These are phyloP conservation scores for Hyla sarda DNA, from an alignment of 2,113 vertebrate species.

Conservation along the genomic window DNA sequence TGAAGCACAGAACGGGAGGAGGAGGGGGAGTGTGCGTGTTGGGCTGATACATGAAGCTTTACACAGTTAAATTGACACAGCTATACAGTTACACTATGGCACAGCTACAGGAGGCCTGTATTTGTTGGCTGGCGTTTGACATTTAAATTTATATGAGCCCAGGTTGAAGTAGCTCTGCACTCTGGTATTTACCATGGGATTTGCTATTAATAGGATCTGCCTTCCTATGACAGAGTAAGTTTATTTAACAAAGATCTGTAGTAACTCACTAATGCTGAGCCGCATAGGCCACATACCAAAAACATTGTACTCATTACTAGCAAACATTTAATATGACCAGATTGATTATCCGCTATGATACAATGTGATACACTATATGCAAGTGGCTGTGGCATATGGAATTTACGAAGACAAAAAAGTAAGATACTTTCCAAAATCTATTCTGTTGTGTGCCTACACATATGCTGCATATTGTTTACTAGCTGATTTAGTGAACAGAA, in stretches of 20 bases:
- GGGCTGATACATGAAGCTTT: constrained; percentile 10
- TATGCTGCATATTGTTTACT: no score
- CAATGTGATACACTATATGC: neutral
- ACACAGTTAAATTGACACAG: constrained; percentile 47
- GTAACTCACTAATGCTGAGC: constrained; percentile 28
- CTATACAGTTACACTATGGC: constrained; percentile 39
- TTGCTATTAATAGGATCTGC: constrained; percentile 38
- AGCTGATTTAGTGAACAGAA: no score
- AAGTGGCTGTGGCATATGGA: neutral
- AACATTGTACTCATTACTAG: constrained; percentile 7
- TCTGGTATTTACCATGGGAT: constrained; percentile 38
- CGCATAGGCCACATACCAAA: constrained; percentile 30
- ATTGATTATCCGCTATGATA: neutral
- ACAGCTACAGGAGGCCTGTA: constrained; percentile 2
- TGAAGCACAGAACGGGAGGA: neutral
- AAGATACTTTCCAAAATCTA: no score
- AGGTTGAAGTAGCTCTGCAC: constrained; percentile 19
- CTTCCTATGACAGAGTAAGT: constrained; percentile 25
- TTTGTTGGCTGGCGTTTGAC: constrained; percentile 35
- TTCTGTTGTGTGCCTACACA: no score
- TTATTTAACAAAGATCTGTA: constrained; percentile 54
- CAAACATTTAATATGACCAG: neutral
- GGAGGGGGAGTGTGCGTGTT: constrained; percentile 18
- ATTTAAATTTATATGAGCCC: constrained; percentile 35
- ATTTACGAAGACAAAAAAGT: neutral